Percentiles rank a stretch among this genome's conserved stretches.
Evolutionary conservation across 2,113 vertebrate species (phyloP).

Genomic region (Strix aluco): DNA sequence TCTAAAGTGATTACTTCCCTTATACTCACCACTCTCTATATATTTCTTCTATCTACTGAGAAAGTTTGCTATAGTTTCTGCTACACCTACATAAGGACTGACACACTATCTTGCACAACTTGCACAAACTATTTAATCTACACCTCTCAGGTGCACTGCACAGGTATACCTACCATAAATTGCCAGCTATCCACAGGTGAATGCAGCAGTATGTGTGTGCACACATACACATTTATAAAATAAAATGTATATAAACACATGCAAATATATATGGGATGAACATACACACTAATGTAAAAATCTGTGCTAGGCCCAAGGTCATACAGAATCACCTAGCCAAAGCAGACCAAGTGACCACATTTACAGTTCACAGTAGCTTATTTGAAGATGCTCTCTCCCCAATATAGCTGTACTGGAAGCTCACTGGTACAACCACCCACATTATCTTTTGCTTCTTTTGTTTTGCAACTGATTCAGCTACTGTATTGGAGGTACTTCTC

Average conservation of each 20-base stretch:
- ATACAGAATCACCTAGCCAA: neutral
- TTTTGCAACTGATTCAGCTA: neutral
- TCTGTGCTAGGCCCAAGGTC: neutral
- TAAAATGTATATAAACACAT: neutral
- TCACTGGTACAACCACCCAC: neutral
- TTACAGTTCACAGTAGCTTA: neutral
- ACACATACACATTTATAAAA: neutral
- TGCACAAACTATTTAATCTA: neutral
- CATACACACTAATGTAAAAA: neutral
- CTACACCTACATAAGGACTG: neutral
- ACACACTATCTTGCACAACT: neutral
- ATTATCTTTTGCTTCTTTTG: neutral
- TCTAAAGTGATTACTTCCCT: neutral
- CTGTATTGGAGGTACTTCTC: neutral
- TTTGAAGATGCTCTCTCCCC: neutral
- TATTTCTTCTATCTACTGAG: neutral
- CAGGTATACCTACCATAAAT: neutral
- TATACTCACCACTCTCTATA: fast-evolving
- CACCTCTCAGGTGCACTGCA: fast-evolving
- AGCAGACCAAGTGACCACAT: neutral
- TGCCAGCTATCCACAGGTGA: neutral
- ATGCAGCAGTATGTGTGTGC: neutral
- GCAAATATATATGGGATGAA: neutral
- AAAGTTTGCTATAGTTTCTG: neutral
- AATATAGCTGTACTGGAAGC: neutral